Conservation (phyloP, 2,888 invertebrate genomes). For the Calameuta idolon region DNA sequence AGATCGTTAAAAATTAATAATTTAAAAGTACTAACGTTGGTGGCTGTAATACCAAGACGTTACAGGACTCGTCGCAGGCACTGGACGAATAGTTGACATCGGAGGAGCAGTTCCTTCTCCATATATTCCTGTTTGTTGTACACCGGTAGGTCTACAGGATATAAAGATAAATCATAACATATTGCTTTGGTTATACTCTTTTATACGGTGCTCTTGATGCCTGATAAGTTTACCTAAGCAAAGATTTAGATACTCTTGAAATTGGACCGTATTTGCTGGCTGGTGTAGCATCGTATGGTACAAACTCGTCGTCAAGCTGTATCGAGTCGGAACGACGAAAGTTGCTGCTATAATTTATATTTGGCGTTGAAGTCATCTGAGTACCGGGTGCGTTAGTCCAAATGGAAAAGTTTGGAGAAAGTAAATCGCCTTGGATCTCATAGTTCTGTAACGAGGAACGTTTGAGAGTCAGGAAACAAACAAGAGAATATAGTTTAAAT, state of each 20-base stretch:
- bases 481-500: background rate
- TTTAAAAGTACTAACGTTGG: slow-evolving; percentile 52
- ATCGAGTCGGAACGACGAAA: slow-evolving; percentile 71
- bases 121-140: slow-evolving; percentile 56
- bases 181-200: background rate
- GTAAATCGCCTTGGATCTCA: slow-evolving; percentile 52
- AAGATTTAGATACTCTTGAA: slow-evolving; percentile 66
- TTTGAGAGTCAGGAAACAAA: background rate
- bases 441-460: slow-evolving; percentile 40
- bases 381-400: slow-evolving; percentile 57
- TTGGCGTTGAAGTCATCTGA: slow-evolving; percentile 48
- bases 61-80: slow-evolving; percentile 68
- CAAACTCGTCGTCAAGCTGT: slow-evolving; percentile 74
- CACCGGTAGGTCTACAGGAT: slow-evolving; percentile 45
- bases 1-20: background rate
- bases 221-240: slow-evolving; percentile 48
- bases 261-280: slow-evolving; percentile 80
- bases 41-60: slow-evolving; percentile 68
- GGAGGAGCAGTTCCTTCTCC: slow-evolving; percentile 59
- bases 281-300: slow-evolving; percentile 76
- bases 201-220: background rate
- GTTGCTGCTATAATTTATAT: slow-evolving; percentile 56
- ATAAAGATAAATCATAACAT: background rate
- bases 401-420: slow-evolving; percentile 59
- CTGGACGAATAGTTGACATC: slow-evolving; percentile 64